These are phyloP conservation scores for Lasioglossum villosulum DNA, from an alignment of 2,888 invertebrate genomes.

Conservation along the genomic window DNA sequence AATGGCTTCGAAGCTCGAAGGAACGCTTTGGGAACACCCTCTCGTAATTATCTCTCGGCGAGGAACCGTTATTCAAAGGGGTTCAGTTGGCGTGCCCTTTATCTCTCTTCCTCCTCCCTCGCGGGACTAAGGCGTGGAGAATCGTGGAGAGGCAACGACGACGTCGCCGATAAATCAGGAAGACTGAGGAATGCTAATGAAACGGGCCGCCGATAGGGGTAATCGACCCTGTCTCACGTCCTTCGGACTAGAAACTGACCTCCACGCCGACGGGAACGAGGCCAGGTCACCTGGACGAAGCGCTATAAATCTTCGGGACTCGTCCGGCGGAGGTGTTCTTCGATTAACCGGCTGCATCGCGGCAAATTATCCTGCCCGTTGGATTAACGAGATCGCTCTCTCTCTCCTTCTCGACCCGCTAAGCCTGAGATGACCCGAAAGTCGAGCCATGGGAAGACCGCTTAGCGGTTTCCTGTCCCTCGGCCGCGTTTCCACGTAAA, in stretches of 20 bases:
- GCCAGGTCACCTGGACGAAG: slow-evolving; percentile 5
- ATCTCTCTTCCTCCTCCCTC: not conserved
- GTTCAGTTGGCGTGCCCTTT: slow-evolving; percentile 3
- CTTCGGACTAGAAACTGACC: slow-evolving; percentile 12
- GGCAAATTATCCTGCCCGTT: slow-evolving; percentile 35
- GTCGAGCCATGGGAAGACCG: slow-evolving; percentile 1
- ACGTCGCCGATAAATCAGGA: slow-evolving; percentile 18
- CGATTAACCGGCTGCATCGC: slow-evolving; percentile 35
- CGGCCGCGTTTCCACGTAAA: not conserved
- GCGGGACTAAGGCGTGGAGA: not conserved
- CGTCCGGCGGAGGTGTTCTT: slow-evolving; percentile 30
- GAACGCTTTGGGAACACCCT: slow-evolving; percentile 15
- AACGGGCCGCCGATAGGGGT: slow-evolving; percentile 21
- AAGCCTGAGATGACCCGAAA: slow-evolving; percentile 4
- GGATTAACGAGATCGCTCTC: slow-evolving; percentile 41
- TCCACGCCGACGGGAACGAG: slow-evolving; percentile 27
- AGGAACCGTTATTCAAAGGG: slow-evolving; percentile 21
- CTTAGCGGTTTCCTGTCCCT: slow-evolving; percentile 1
- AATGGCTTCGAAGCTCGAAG: slow-evolving; percentile 13
- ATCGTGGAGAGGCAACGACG: not conserved
- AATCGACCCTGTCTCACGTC: slow-evolving; percentile 19
- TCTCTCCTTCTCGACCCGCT: not conserved
- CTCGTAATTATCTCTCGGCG: slow-evolving; percentile 14
- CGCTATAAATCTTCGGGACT: slow-evolving; percentile 35
- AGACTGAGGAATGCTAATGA: slow-evolving; percentile 25